A percentile compares a stretch with the other conserved stretches of the same genome.
Evolutionary conservation across 2,888 invertebrate genomes (phyloP).

Genomic region (Leucophenga maculata): DNA sequence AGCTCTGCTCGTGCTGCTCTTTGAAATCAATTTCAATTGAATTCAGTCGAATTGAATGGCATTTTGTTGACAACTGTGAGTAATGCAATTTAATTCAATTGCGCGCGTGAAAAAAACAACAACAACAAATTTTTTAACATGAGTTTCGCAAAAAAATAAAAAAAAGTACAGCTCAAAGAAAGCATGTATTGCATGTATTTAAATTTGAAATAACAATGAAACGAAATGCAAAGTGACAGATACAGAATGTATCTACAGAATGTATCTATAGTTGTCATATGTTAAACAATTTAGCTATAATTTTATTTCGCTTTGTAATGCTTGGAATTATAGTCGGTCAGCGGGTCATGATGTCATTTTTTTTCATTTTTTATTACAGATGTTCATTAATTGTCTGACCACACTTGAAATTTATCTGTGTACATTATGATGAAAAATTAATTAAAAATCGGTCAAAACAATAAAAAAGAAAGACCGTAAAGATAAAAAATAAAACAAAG

Average conservation of each 20-base stretch:
- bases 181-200: slow-evolving; percentile 23
- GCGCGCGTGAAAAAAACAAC: slow-evolving; percentile 50
- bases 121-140: too few relatives aligned
- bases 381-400: slow-evolving; percentile 17
- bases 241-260: slow-evolving; percentile 3
- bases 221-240: not conserved
- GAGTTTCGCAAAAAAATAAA: slow-evolving; percentile 48
- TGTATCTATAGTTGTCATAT: not conserved
- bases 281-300: slow-evolving; percentile 7
- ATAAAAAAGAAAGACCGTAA: not conserved
- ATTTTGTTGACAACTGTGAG: slow-evolving; percentile 65
- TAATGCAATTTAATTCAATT: slow-evolving; percentile 66
- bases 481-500: not conserved
- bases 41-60: slow-evolving; percentile 63
- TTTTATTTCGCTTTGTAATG: slow-evolving; percentile 33
- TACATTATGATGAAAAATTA: slow-evolving; percentile 18
- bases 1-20: too few relatives aligned
- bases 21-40: slow-evolving; percentile 62
- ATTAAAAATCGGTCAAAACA: slow-evolving; percentile 13
- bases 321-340: slow-evolving; percentile 53
- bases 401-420: slow-evolving; percentile 10
- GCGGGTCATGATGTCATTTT: slow-evolving; percentile 61
- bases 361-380: not conserved
- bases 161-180: slow-evolving; percentile 32
- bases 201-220: not conserved